Percentiles rank a stretch among this genome's conserved stretches.
Evolutionary conservation across 64 coral and sea anemone genomes (phyloP).

Genomic region (Hydrozoanthus tunicans): DNA sequence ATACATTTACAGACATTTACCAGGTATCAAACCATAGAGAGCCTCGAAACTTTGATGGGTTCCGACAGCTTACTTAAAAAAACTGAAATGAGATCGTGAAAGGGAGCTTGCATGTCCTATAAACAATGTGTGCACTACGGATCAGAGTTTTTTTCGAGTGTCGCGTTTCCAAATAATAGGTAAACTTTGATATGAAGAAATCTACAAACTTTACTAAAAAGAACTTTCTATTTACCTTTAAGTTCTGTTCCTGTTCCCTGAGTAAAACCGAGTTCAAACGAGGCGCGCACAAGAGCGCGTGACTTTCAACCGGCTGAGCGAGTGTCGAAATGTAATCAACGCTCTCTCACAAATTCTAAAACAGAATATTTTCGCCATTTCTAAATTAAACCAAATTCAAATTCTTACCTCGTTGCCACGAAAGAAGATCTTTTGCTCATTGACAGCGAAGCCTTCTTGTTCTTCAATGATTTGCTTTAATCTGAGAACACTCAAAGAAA

Average conservation of each 20-base stretch:
- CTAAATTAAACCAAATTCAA: neutral
- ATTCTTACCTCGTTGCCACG: slow-evolving; percentile 81
- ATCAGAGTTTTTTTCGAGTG: slow-evolving; percentile 1
- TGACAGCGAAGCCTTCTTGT: slow-evolving; percentile 95
- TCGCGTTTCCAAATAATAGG: neutral
- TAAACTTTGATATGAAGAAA: neutral
- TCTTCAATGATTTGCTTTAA: slow-evolving; percentile 98
- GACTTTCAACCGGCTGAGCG: slow-evolving; percentile 26
- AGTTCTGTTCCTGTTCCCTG: neutral
- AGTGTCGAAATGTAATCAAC: slow-evolving; percentile 33
- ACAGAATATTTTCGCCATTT: neutral
- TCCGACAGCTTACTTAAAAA: slow-evolving; percentile 33
- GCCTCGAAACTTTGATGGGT: slow-evolving; percentile 16
- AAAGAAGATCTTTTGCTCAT: slow-evolving; percentile 91
- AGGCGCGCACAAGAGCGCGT: slow-evolving; percentile 30
- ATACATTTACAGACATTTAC: slow-evolving; percentile 13
- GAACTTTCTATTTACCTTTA: neutral
- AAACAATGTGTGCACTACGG: slow-evolving; percentile 19
- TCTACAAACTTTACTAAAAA: neutral
- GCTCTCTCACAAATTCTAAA: slow-evolving; percentile 50
- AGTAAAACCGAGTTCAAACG: neutral
- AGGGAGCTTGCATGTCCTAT: slow-evolving; percentile 19
- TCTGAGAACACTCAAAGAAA: slow-evolving; percentile 73
- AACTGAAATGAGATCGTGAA: slow-evolving; percentile 25
- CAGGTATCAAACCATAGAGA: neutral